Conservation (phyloP, 2,113 vertebrate species). For the Ageneiosus marmoratus region DNA sequence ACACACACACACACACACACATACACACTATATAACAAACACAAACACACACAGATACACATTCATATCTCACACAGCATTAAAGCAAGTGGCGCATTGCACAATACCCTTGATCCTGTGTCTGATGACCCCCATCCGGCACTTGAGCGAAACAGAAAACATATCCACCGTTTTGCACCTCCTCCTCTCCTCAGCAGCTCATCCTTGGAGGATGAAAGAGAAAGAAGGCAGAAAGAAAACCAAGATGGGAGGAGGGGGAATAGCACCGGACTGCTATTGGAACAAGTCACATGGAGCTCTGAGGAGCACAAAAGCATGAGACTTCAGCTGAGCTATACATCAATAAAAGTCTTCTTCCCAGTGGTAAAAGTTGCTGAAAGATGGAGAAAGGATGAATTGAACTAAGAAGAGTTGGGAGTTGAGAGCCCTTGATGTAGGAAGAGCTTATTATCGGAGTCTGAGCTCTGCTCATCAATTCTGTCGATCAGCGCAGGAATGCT, state of each 20-base stretch:
- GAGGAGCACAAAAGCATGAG: conserved; percentile 51
- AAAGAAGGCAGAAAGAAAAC: conserved; percentile 43
- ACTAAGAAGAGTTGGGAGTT: neutral
- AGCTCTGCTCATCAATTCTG: conserved; percentile 49
- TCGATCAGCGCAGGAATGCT: conserved; percentile 61
- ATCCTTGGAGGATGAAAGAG: conserved; percentile 60
- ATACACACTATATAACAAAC: no score
- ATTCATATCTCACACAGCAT: neutral
- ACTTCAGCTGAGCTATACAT: neutral
- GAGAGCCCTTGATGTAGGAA: neutral
- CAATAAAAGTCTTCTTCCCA: conserved; percentile 37
- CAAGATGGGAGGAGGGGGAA: conserved; percentile 39
- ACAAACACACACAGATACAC: conserved; percentile 14
- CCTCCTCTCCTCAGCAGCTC: conserved; percentile 63
- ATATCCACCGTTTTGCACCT: conserved; percentile 68
- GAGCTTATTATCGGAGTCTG: conserved; percentile 25
- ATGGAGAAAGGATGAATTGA: conserved; percentile 11
- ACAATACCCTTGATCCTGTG: conserved; percentile 82
- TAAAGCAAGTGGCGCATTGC: conserved; percentile 56
- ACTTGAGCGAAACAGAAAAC: conserved; percentile 90
- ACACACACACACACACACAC: conserved; percentile 6
- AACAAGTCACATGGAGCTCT: conserved; percentile 73
- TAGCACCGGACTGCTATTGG: conserved; percentile 52
- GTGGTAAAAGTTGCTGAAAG: conserved; percentile 48
- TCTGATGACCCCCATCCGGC: conserved; percentile 86